Evolutionary conservation across 2,888 invertebrate species (phyloP), one percentile per base, ranked within the genome.

Genomic region (Scelioninae gen. 1): DNA sequence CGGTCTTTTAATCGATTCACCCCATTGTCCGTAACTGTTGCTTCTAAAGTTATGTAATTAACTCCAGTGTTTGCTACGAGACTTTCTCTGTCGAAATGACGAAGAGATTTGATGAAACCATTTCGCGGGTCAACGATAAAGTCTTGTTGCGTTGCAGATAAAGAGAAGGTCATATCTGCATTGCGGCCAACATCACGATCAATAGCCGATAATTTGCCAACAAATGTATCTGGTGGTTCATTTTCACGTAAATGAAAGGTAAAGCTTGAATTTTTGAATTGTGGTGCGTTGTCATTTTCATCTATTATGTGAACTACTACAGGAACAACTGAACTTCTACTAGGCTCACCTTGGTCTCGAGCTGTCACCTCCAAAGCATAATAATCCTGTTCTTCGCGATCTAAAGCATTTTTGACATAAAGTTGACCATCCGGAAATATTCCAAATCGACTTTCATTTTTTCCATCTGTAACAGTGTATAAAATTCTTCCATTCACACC

Each of bases 241-340:
- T 98, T 97, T 93, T 98, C 98, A 66, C 96, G 95, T 15, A 99
- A 95, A 91, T 95, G 96, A 90, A 98, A 98, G 78, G 96, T 96
- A 92, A 99, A 99, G 13, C 97, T 97, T 34, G 95, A 95, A 88
- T 98, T 97, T 2, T 96, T 95, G 92, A 99, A 99, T 90, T 96
- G 95, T 0, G 99, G 99, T 34, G 96, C 95, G 92, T 98, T 98
- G 93, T 99, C 99, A 92, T 99, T 99, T 93, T 98, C 98, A 93
- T 99, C 99, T 82, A 98, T 95, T 23, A 99, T 95, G 90, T 98
- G 97, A 83, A 99, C 96, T 15, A 98, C 97, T 1, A 99, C 96
- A 7, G 98, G 97, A 2, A 98, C 98, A 60, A 96, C 94, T 0
- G 98, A 97, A 65, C 95, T 96, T 89, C 96, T 95, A 49, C 95